Evolutionary conservation across 2,888 invertebrate genomes (phyloP).

Genomic region (Dasypogon diadema): DNA sequence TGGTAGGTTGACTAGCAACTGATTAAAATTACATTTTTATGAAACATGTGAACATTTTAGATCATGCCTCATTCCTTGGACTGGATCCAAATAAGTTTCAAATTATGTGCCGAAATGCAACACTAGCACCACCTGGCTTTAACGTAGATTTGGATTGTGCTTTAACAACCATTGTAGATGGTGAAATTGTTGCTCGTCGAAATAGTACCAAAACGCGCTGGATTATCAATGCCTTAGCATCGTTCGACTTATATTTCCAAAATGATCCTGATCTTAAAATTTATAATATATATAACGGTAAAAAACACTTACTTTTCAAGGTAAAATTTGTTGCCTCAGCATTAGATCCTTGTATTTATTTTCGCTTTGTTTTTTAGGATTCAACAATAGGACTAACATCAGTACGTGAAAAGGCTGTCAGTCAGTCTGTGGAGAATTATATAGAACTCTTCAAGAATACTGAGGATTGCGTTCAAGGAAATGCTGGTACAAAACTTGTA

Average conservation of each 20-base stretch:
- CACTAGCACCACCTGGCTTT: conserved; percentile 71
- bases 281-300: conserved; percentile 72
- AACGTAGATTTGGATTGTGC: conserved; percentile 71
- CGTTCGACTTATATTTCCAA: conserved; percentile 58
- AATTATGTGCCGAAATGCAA: conserved; percentile 74
- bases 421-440: conserved; percentile 71
- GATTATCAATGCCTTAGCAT: conserved; percentile 58
- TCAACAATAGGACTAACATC: conserved; percentile 72
- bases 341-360: conserved; percentile 24
- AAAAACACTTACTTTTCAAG: conserved; percentile 73
- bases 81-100: conserved; percentile 68
- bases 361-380: conserved; percentile 66
- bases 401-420: conserved; percentile 63
- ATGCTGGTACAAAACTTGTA: conserved; percentile 1
- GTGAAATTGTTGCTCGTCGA: conserved; percentile 72
- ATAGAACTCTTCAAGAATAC: conserved; percentile 71
- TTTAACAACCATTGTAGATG: conserved; percentile 73
- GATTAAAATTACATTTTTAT: background rate
- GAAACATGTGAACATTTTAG: conserved; percentile 59
- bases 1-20: conserved; percentile 61
- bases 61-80: conserved; percentile 63
- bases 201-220: conserved; percentile 60
- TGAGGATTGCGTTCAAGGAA: conserved; percentile 62
- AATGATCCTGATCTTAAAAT: conserved; percentile 70
- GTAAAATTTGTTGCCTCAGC: conserved; percentile 63